These are phyloP conservation scores for Macaca mulatta DNA, from an alignment of 2,113 vertebrate species.

Conservation along the genomic window DNA sequence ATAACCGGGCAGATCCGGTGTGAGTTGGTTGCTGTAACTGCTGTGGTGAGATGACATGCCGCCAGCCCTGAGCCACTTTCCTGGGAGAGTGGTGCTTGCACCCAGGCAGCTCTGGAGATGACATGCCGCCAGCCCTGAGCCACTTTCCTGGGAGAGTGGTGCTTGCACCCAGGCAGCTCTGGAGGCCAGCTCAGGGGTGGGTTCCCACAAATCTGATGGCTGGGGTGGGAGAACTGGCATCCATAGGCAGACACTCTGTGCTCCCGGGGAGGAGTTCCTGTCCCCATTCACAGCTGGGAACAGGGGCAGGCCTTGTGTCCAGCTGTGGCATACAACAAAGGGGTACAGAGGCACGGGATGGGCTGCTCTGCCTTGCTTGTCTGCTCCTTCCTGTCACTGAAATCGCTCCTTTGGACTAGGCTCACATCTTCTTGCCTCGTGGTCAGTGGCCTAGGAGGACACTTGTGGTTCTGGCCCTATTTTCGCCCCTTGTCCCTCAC, in stretches of 20 bases:
- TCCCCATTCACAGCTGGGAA: background rate
- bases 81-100: slow-evolving; percentile 8
- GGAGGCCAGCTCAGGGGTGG: background rate
- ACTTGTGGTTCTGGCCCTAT: background rate
- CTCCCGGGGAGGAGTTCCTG: background rate
- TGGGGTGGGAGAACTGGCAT: background rate
- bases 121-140: slow-evolving; percentile 77
- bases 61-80: slow-evolving; percentile 76
- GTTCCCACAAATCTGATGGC: background rate
- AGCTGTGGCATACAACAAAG: fast-evolving
- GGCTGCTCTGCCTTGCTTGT: background rate
- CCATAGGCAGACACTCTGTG: background rate
- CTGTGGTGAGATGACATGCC: slow-evolving; percentile 79
- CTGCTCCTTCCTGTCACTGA: background rate
- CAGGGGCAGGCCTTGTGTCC: background rate
- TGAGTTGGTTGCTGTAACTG: slow-evolving; percentile 83
- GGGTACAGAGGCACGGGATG: fast-evolving
- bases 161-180: background rate
- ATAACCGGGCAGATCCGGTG: slow-evolving; percentile 79
- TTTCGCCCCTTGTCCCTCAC: background rate
- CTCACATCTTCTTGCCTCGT: background rate
- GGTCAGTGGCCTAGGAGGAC: background rate
- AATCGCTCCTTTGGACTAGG: background rate
- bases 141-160: slow-evolving; percentile 64
- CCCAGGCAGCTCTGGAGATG: slow-evolving; percentile 34